Evolutionary conservation across 2,888 invertebrate genomes (phyloP).

Genomic region (Nemoura dubitans): DNA sequence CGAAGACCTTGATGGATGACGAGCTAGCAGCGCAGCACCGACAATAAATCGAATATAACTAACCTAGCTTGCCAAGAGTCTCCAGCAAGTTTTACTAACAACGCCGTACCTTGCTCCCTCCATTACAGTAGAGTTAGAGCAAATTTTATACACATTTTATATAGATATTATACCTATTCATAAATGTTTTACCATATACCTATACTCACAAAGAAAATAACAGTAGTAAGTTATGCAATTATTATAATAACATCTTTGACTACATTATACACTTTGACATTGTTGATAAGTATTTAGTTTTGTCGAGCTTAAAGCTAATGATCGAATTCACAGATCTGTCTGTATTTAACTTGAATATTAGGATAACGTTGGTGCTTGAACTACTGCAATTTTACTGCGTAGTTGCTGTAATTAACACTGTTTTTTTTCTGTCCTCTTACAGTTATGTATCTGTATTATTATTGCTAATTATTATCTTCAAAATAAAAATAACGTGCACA

Average conservation of each 20-base stretch:
- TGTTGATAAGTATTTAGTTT: too few species aligned
- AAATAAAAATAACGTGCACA: not conserved
- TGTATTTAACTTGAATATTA: not conserved
- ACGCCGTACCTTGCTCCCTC: conserved; percentile 15
- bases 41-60: conserved; percentile 24
- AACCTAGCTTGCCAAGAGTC: conserved; percentile 43
- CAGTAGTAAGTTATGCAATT: not conserved
- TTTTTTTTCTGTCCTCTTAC: not conserved
- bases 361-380: conserved; percentile 32
- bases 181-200: conserved; percentile 22
- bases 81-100: conserved; percentile 35
- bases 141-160: conserved; percentile 41
- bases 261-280: not conserved
- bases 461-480: not conserved
- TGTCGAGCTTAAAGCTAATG: not conserved
- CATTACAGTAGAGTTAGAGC: conserved; percentile 1
- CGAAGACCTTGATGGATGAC: conserved; percentile 43
- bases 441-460: not conserved
- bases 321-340: not conserved
- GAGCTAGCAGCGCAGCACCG: not conserved
- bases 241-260: not conserved
- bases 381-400: not conserved
- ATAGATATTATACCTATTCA: conserved; percentile 32
- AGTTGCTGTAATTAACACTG: conserved; percentile 33
- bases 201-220: not conserved